A percentile compares a stretch with the other conserved stretches of the same genome.
These are phyloP conservation scores for Leptonema lineaticorne DNA, from an alignment of 1,140 invertebrate species.

Conservation along the genomic window DNA sequence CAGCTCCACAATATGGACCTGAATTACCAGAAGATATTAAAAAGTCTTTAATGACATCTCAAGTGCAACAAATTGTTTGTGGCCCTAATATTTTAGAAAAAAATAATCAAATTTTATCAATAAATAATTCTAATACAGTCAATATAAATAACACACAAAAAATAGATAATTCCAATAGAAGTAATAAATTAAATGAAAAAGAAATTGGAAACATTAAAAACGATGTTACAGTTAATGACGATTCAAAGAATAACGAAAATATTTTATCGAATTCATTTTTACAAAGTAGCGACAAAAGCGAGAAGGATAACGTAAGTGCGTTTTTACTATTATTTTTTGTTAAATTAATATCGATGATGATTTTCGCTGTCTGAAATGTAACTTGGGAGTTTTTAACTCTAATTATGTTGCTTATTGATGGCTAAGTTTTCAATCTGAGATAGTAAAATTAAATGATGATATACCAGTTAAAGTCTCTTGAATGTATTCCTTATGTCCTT, in stretches of 20 bases:
- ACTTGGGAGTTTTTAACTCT: neutral
- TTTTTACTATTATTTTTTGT: neutral
- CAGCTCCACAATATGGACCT: conserved; percentile 29
- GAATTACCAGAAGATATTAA: conserved; percentile 22
- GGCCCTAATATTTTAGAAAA: no score
- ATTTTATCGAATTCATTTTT: no score
- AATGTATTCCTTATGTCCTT: neutral
- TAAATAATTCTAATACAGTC: no score
- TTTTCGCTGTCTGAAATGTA: conserved; percentile 1
- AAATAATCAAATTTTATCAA: no score
- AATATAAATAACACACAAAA: no score
- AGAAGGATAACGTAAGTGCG: neutral
- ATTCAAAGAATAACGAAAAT: no score
- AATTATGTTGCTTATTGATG: conserved; percentile 18
- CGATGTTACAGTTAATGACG: neutral
- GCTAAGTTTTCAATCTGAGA: conserved; percentile 42
- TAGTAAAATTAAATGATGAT: conserved; percentile 29
- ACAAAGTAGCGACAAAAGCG: neutral
- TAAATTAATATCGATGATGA: conserved; percentile 21
- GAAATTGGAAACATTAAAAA: neutral
- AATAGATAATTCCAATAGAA: neutral
- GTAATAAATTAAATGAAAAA: neutral
- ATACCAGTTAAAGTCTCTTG: conserved; percentile 24
- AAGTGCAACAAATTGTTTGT: no score
- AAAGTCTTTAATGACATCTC: no score